Evolutionary conservation across 2,113 vertebrate species (phyloP), one percentile per base, ranked within the genome.

Genomic region (Albula goreensis): DNA sequence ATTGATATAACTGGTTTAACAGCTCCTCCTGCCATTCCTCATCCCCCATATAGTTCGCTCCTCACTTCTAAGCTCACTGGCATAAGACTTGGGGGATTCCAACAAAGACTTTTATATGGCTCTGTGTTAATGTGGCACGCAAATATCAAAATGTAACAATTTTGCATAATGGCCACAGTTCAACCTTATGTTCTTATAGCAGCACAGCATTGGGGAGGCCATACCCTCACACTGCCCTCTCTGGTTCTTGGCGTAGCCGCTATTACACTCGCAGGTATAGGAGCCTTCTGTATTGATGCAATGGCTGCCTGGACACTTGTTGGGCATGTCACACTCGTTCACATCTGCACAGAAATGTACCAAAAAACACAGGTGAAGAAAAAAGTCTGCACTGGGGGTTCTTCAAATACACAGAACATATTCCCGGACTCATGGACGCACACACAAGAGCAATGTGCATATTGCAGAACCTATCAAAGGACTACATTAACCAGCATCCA

Each of bases 251-350:
- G 92, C 83, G 84, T 96, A 98, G 88, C 98, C 98, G 10, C 78
- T 90, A 84, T 93, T 94, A 93, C 98, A 99, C 89, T 97, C 94
- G 85, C 98, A 99, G 91, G 78, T 94, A 93, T 97, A 98, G 1
- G 97, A 98, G 63, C 98, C 97, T 0, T 96, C 96, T 0, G 96
- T 97, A 94, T 98, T 99, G 93, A 96, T 90, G 89, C 98, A 99
- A 0, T 10, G 90, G 9, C 97, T 96, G n/a, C 94, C 93, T n/a
- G 17, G 92, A 91, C 98, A 98, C 89, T 94, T 89, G 60, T 90
- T 96, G 41, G 95, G 94, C 92, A 96, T 95, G 89, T 94, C 95
- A 93, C 97, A 98, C 88, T 98, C 97, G 2, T 98, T 95, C 88
- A 93, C 90, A 90, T 99, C 97, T 99, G 94, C 78, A 89, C 13